phyloP scores from a whole-genome alignment of 1,140 invertebrate genomes.

The Centruroides sculpturatus region DNA sequence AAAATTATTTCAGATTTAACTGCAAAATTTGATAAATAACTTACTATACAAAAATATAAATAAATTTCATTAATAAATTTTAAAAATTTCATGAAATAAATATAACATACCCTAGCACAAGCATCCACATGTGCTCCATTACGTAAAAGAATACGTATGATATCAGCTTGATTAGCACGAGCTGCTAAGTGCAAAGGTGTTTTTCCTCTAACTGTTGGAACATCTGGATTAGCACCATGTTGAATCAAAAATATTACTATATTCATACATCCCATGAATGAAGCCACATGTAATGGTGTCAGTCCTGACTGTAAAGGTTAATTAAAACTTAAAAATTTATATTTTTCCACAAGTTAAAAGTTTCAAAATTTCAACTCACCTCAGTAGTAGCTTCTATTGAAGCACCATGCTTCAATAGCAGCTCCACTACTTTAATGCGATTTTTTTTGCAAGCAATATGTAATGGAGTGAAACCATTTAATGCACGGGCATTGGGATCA shows the following conservation, averaged over 20 bases:
- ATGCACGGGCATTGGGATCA: constrained; percentile 78
- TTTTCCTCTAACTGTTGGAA: constrained; percentile 92
- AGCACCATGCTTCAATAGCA: constrained; percentile 83
- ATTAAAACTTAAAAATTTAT: background rate
- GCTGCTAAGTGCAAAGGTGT: constrained; percentile 93
- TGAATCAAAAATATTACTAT: constrained; percentile 95
- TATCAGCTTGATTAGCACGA: constrained; percentile 93
- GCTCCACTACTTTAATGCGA: constrained; percentile 83
- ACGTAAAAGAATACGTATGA: constrained; percentile 87
- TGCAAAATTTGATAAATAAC: no score
- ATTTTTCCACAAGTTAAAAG: background rate
- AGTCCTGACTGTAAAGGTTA: constrained; percentile 56
- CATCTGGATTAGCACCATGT: constrained; percentile 89
- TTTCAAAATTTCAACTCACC: constrained; percentile 28
- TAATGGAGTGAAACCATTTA: constrained; percentile 94
- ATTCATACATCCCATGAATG: constrained; percentile 99
- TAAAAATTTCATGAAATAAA: background rate
- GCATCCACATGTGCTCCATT: constrained; percentile 96
- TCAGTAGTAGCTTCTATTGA: constrained; percentile 75
- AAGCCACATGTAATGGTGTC: constrained; percentile 91
- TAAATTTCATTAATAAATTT: no score
- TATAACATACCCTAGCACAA: constrained; percentile 52
- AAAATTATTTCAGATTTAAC: no score
- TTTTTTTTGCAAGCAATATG: constrained; percentile 98
- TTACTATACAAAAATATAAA: no score